These are phyloP conservation scores for Drosophila bifasciata DNA, from an alignment of 1,140 invertebrate species.

Conservation along the genomic window DNA sequence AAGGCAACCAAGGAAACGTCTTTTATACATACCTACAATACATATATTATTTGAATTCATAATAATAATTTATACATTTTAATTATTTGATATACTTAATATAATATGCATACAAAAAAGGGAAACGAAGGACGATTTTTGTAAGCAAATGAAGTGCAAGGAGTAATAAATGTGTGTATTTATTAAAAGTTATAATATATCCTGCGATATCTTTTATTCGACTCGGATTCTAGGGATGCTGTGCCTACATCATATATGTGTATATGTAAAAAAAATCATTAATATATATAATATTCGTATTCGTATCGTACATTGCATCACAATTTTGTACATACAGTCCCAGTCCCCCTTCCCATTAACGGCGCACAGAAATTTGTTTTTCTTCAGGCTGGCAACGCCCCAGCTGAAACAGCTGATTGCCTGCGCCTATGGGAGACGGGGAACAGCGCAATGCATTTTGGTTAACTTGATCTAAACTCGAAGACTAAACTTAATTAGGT, in stretches of 20 bases:
- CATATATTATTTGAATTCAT: conserved; percentile 39
- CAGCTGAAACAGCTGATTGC: background rate
- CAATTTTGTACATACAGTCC: background rate
- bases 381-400: too few species aligned
- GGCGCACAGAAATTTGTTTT: background rate
- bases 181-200: conserved; percentile 73
- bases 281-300: conserved; percentile 2
- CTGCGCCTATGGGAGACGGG: too few species aligned
- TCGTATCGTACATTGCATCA: conserved; percentile 5
- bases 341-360: background rate
- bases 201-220: too few species aligned
- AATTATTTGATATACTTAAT: conserved; percentile 52
- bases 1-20: conserved; percentile 59
- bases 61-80: conserved; percentile 63
- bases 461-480: conserved; percentile 1
- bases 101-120: conserved; percentile 27
- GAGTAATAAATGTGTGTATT: conserved; percentile 79
- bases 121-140: conserved; percentile 52
- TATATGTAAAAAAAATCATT: too few species aligned
- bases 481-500: conserved; percentile 20
- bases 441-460: conserved; percentile 3
- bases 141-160: conserved; percentile 75
- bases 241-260: too few species aligned
- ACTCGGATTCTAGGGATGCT: too few species aligned
- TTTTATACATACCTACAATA: conserved; percentile 24